Conservation (phyloP, 2,888 invertebrate genomes). For the Miltochrista miniata region DNA sequence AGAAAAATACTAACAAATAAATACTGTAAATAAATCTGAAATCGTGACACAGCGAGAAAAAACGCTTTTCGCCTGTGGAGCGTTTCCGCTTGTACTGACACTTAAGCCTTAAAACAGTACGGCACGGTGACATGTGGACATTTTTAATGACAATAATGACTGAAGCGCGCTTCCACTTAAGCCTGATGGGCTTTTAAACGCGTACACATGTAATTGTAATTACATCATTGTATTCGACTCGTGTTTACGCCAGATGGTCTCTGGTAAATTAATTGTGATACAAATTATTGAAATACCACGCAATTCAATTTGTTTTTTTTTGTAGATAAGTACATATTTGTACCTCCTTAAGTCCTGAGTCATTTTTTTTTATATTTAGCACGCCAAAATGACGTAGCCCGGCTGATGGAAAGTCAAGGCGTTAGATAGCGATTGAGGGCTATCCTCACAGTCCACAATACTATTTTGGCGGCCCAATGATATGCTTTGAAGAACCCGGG, state of each 20-base stretch:
- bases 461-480: too few species aligned
- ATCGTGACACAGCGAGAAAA: too few species aligned
- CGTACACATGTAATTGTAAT: constrained; percentile 53
- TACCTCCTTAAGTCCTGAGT: too few species aligned
- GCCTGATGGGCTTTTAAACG: constrained; percentile 62
- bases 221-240: constrained; percentile 40
- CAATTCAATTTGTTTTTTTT: too few species aligned
- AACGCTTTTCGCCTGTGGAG: background rate
- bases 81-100: constrained; percentile 6
- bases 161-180: constrained; percentile 23
- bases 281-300: constrained; percentile 18
- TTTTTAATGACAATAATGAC: constrained; percentile 43
- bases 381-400: too few species aligned
- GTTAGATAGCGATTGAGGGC: too few species aligned
- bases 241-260: constrained; percentile 24
- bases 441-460: too few species aligned
- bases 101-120: constrained; percentile 30
- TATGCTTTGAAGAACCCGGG: too few species aligned
- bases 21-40: too few species aligned
- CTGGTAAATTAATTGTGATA: constrained; percentile 25
- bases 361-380: background rate
- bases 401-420: too few species aligned
- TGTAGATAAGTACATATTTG: too few species aligned
- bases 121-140: constrained; percentile 47
- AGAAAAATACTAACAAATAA: too few species aligned